Evolutionary conservation across 1,140 invertebrate species (phyloP).

Genomic region (Apis laboriosa): DNA sequence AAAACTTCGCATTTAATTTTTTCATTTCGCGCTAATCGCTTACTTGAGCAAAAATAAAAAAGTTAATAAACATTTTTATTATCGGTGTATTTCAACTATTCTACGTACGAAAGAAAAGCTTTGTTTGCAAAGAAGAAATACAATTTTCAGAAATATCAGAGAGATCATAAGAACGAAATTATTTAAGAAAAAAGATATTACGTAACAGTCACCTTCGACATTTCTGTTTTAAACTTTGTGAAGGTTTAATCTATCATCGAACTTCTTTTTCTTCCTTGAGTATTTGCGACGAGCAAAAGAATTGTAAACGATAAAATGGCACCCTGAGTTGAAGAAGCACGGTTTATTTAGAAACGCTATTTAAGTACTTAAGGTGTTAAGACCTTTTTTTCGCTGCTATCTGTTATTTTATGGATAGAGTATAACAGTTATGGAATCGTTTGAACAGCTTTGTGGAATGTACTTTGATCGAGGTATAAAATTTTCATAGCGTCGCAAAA

Average conservation of each 20-base stretch:
- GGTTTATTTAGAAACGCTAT: conserved; percentile 53
- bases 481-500: conserved; percentile 10
- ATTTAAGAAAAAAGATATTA: background rate
- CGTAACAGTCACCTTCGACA: conserved; percentile 6
- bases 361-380: conserved; percentile 40
- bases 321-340: conserved; percentile 78
- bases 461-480: conserved; percentile 52
- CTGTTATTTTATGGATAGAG: background rate
- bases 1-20: conserved; percentile 36
- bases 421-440: conserved; percentile 13
- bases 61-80: conserved; percentile 40
- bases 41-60: conserved; percentile 52
- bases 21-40: conserved; percentile 28
- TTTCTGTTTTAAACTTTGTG: background rate
- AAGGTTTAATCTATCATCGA: conserved; percentile 16
- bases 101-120: conserved; percentile 26
- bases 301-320: conserved; percentile 68
- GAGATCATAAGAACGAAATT: conserved; percentile 14
- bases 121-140: conserved; percentile 12
- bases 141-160: conserved; percentile 28
- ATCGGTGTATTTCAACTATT: conserved; percentile 17
- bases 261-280: conserved; percentile 17
- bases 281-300: conserved; percentile 32
- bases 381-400: conserved; percentile 7
- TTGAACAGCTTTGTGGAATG: conserved; percentile 36